Conservation (phyloP, 2,797 vertebrate genomes). For the Dromococcyx pavoninus region DNA sequence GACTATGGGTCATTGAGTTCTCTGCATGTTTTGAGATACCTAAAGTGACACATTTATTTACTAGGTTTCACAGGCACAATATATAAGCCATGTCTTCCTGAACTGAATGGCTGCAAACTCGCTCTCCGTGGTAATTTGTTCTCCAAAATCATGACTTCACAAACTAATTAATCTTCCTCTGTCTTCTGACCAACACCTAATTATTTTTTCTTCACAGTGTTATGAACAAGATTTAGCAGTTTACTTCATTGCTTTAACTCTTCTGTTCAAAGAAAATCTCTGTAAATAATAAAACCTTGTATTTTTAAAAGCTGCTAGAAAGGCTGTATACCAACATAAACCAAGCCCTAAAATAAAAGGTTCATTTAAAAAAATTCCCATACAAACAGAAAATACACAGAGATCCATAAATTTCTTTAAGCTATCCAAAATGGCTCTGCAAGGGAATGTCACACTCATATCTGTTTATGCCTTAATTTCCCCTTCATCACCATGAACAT, state of each 20-base stretch:
- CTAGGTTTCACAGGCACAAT: background rate
- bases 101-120: background rate
- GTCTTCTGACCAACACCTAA: constrained; percentile 3
- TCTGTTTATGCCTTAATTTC: background rate
- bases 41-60: background rate
- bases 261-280: background rate
- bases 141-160: constrained; percentile 34
- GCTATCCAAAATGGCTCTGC: background rate
- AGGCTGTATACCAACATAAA: background rate
- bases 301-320: background rate
- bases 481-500: background rate
- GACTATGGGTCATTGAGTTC: background rate
- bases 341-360: background rate
- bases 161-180: constrained; percentile 34
- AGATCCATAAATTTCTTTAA: background rate
- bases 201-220: constrained; percentile 6
- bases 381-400: background rate
- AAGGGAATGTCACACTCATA: background rate
- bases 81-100: background rate
- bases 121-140: background rate
- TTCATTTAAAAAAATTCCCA: background rate
- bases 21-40: background rate
- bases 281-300: background rate
- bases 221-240: background rate
- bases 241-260: background rate